Evolutionary conservation across 2,888 invertebrate species (phyloP), one percentile per base, ranked within the genome.

Genomic region (Eupithecia subumbrata): DNA sequence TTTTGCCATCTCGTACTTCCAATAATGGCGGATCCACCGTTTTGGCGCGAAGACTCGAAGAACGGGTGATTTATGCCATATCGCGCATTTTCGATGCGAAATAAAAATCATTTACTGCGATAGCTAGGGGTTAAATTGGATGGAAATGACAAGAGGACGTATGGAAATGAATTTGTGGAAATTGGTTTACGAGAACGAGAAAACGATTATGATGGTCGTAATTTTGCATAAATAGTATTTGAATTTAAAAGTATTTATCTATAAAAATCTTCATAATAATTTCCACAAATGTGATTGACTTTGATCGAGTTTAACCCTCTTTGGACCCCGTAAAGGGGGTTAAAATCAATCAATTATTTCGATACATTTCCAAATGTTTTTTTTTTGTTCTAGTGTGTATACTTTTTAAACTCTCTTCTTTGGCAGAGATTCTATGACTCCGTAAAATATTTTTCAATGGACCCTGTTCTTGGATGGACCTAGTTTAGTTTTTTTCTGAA

Each of bases 91-190:
- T 83, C 82, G 82, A 84, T 83, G 84, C 83, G 75, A 78, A 84
- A 87, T 86, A 87, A 88, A 89, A 88, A 88, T 87, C 84, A 87
- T 88, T 88, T 85, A 84, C 73, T 75, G 71, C 84, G 82, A 80
- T 73, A 77, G 80, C 81, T 69, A 11, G 56, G 82, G 79, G 74
- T 74, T 79, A 82, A 56, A 78, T 77, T 76, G 14, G 72, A 82
- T 86, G 81, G 84, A 85, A 81, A 77, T 76, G 85, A 69, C 80
- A 78, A 48, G 68, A 72, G 75, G 72, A 69, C 56, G 71, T 69
- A 67, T 60, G 69, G 37, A 73, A 75, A 75, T 75, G 52, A 73
- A 75, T 73, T 77, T 75, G 63, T 18, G 67, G 67, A 63, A 74
- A 67, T 73, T 45, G 63, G 56, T 43, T 52, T 52, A 60, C 34